phyloP scores from a whole-genome alignment of 2,113 vertebrate species.

The Hippocampus comes region DNA sequence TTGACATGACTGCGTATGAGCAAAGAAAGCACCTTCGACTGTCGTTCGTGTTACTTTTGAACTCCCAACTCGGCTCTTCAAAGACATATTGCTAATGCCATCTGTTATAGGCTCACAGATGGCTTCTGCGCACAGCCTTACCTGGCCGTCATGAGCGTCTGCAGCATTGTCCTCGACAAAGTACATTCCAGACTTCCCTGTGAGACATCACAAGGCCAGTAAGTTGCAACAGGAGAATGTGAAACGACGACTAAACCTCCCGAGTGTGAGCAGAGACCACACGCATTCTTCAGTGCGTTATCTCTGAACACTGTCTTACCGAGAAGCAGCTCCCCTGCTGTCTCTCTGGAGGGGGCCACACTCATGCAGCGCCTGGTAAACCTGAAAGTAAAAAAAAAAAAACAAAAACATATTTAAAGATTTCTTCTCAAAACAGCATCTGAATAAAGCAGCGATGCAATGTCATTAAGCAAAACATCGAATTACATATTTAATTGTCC shows the following conservation, averaged over 20 bases:
- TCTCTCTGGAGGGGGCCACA: constrained; percentile 95
- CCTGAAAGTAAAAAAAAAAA: constrained; percentile 59
- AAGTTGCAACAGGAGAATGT: constrained; percentile 25
- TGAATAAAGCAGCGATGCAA: constrained; percentile 15
- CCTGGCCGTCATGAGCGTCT: constrained; percentile 83
- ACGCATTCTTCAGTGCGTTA: constrained; percentile 1
- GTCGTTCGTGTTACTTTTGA: not conserved
- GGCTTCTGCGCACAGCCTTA: constrained; percentile 55
- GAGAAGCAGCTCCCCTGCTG: constrained; percentile 87
- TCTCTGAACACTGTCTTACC: constrained; percentile 70
- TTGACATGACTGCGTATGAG: no score
- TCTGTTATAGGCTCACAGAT: not conserved
- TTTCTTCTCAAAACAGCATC: constrained; percentile 6
- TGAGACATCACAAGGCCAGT: constrained; percentile 40
- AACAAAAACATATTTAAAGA: constrained; percentile 4
- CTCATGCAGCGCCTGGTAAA: constrained; percentile 91
- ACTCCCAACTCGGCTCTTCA: not conserved
- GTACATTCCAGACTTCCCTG: constrained; percentile 98
- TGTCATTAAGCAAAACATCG: not conserved
- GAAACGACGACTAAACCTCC: constrained; percentile 28
- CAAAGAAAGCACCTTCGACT: not conserved
- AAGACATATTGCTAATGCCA: not conserved
- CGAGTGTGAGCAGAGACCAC: constrained; percentile 15
- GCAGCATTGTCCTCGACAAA: constrained; percentile 96
- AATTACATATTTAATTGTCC: constrained; percentile 17